Evolutionary conservation across 1,140 invertebrate genomes (phyloP), one percentile per base, ranked within the genome.

Genomic region (Cydia splendana): DNA sequence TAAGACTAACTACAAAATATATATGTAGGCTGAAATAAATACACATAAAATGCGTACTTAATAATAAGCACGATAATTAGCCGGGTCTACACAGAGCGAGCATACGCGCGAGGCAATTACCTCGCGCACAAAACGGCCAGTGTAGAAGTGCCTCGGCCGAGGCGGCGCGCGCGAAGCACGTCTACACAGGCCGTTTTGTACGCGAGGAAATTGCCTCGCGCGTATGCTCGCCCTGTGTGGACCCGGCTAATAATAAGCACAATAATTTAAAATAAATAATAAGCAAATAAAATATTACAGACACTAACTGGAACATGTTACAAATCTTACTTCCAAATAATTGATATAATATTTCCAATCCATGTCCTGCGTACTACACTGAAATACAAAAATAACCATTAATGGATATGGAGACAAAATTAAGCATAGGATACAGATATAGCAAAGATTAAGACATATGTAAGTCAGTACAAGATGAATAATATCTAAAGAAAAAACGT

Each of bases 271-370:
- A 75, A 78, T 42, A 81, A 81, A 75, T 77, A 77, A 3, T 69
- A 75, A 75, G 80, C 71, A 75, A 69, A 82, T 76, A 75, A 57
- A 67, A 34, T 76, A 13, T 77, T 38, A 34, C 34, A 81, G 48
- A 80, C 69, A 82, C 74, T 78, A 82, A 78, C 73, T 80, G 76
- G 67, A 77, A 81, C 82, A 82, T 82, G 74, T 76, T 86, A 81
- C 80, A 75, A 82, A 77, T 84, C 91, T 91, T 92, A 92, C 91
- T 90, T 91, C 89, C 89, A 92, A 69, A 91, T 67, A 84, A 85
- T 78, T 74, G 85, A 87, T 75, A 92, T 78, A 74, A 90, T 81
- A 88, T 81, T 86, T 83, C 89, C 87, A 86, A 90, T 85, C 91
- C 89, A 90, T 88, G 85, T 86, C 84, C 85, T 88, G 87, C 82